phyloP scores from a whole-genome alignment of 1,140 invertebrate genomes.

The Sinonovacula constricta region DNA sequence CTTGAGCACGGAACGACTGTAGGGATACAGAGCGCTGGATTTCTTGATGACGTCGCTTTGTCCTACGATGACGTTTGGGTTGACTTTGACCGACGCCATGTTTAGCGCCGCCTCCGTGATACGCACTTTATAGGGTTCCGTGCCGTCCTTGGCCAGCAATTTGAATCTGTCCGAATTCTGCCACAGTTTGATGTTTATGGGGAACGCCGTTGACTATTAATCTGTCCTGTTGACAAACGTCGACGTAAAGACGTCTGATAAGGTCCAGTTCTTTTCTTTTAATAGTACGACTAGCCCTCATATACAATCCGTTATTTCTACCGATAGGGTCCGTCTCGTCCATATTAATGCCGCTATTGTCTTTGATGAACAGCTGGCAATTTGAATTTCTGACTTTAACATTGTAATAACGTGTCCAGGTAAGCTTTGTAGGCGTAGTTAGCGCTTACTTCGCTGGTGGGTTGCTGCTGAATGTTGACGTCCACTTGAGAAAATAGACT shows the following conservation, averaged over 20 bases:
- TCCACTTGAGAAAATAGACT: conserved; percentile 3
- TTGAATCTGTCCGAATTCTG: conserved; percentile 12
- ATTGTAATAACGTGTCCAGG: conserved; percentile 8
- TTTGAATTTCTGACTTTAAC: conserved; percentile 4
- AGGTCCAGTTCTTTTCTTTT: conserved; percentile 1
- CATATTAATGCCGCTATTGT: conserved; percentile 12
- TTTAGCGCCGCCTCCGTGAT: conserved; percentile 17
- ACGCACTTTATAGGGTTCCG: background rate
- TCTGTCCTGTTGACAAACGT: conserved; percentile 14
- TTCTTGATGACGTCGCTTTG: background rate
- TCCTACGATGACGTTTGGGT: background rate
- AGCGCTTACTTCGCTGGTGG: conserved; percentile 12
- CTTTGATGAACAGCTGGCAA: conserved; percentile 13
- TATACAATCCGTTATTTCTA: background rate
- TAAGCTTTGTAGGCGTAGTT: conserved; percentile 17
- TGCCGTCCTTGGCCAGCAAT: background rate
- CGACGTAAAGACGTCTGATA: conserved; percentile 6
- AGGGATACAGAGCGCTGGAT: conserved; percentile 10
- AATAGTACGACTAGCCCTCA: background rate
- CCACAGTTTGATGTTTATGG: conserved; percentile 9
- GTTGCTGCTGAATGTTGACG: conserved; percentile 16
- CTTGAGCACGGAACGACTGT: conserved; percentile 16
- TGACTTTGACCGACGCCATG: conserved; percentile 22
- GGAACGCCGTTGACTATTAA: conserved; percentile 13
- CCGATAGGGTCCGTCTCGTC: background rate